Conservation (phyloP, 37 sponge, comb jelly and placozoan species). For the Agelas oroides region DNA sequence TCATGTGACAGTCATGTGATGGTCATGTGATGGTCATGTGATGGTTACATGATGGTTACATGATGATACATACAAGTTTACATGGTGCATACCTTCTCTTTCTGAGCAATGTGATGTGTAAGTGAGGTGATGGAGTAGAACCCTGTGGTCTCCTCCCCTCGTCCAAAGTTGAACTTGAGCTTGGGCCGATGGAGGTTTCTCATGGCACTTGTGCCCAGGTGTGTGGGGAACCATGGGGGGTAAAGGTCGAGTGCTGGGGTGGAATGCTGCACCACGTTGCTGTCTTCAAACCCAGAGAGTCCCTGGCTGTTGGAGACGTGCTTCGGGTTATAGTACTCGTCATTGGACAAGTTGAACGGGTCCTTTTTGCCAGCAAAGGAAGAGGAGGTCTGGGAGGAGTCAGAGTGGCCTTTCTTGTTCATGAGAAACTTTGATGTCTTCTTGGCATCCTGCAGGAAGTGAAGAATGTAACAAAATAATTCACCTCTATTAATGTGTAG, state of each 20-base stretch:
- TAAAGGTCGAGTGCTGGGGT: constrained; percentile 90
- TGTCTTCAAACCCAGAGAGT: constrained; percentile 36
- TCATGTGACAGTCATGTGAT: too few relatives aligned
- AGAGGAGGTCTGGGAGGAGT: constrained; percentile 5
- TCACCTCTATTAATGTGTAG: neutral
- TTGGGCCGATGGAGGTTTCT: constrained; percentile 92
- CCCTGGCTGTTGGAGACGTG: constrained; percentile 52
- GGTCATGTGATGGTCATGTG: too few relatives aligned
- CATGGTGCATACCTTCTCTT: constrained; percentile 60
- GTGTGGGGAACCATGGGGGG: constrained; percentile 94
- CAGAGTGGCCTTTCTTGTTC: constrained; percentile 5
- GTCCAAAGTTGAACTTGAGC: constrained; percentile 60
- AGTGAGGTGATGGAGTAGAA: constrained; percentile 53
- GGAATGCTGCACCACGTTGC: constrained; percentile 91
- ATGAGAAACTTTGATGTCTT: constrained; percentile 28
- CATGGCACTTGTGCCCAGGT: constrained; percentile 80
- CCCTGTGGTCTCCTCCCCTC: constrained; percentile 62
- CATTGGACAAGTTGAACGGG: constrained; percentile 93
- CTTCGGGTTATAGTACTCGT: constrained; percentile 93
- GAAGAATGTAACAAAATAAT: neutral
- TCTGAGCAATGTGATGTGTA: constrained; percentile 48
- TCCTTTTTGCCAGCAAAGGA: constrained; percentile 74
- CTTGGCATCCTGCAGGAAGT: constrained; percentile 23
- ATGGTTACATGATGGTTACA: too few relatives aligned
- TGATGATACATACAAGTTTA: too few relatives aligned